These are phyloP conservation scores for Okapia johnstoni DNA, from an alignment of 2,113 vertebrate genomes.

Conservation along the genomic window DNA sequence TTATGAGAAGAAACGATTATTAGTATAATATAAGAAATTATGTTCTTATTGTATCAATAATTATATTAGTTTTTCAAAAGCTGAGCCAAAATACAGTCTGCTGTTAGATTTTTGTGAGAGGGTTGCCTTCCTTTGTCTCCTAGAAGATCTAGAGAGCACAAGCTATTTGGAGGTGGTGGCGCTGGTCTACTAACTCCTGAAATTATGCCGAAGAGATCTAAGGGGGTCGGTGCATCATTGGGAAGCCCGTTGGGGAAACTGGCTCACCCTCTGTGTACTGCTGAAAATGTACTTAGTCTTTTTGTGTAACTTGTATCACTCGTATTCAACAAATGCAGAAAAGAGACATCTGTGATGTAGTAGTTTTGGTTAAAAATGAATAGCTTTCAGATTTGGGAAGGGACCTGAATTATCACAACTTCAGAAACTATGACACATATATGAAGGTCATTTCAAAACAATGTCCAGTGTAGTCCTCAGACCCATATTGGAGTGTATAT, in stretches of 20 bases:
- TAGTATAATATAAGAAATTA: constrained; percentile 31
- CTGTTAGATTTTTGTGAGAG: constrained; percentile 11
- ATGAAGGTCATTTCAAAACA: fast-evolving
- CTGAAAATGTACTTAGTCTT: background rate
- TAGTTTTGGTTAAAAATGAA: background rate
- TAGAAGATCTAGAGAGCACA: background rate
- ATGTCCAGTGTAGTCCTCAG: background rate
- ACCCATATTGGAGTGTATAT: background rate
- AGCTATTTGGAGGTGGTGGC: background rate
- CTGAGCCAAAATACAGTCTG: background rate
- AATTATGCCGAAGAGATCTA: background rate
- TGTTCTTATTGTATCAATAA: constrained; percentile 12
- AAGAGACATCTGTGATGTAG: background rate
- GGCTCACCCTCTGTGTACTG: background rate
- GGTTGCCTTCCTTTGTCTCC: background rate
- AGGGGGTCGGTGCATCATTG: background rate
- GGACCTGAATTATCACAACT: background rate
- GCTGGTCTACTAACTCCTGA: background rate
- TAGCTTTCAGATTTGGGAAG: background rate
- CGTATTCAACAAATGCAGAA: background rate
- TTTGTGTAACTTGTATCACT: background rate
- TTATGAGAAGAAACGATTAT: constrained; percentile 31
- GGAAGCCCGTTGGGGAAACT: background rate
- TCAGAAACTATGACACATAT: background rate
- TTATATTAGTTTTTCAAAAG: constrained; percentile 38